phyloP scores from a whole-genome alignment of 1,140 invertebrate species.

The Megalonaias nervosa region DNA sequence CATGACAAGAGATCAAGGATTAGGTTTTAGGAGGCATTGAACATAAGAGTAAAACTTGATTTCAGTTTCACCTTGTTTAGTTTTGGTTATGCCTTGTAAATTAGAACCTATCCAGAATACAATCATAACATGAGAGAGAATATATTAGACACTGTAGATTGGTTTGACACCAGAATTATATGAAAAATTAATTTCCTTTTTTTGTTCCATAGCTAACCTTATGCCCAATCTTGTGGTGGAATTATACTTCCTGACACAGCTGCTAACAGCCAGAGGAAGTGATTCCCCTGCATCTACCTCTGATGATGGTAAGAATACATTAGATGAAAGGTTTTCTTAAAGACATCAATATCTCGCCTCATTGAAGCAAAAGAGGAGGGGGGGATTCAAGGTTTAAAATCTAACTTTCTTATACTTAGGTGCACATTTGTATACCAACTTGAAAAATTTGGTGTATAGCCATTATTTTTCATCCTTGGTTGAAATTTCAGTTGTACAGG shows the following conservation, averaged over 20 bases:
- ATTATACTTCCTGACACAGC: constrained; percentile 76
- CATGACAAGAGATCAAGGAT: no score
- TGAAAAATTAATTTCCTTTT: no score
- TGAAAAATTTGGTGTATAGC: not conserved
- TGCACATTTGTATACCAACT: not conserved
- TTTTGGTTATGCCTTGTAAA: no score
- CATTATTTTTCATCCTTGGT: not conserved
- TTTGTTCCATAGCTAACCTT: constrained; percentile 67
- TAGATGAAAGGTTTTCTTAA: not conserved
- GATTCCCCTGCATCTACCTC: not conserved
- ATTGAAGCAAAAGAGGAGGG: not conserved
- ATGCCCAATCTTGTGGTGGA: constrained; percentile 76
- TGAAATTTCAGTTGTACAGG: no score
- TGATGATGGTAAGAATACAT: not conserved
- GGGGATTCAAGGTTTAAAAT: no score
- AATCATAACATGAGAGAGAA: no score
- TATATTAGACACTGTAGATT: no score
- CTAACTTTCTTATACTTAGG: constrained; percentile 1
- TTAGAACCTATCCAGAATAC: no score
- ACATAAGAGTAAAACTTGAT: no score
- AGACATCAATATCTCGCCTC: not conserved
- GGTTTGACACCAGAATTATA: no score
- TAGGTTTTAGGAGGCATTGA: no score
- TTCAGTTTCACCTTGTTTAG: no score
- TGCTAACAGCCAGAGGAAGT: constrained; percentile 69